Evolutionary conservation across 1,140 invertebrate species (phyloP).

Genomic region (Aphelenchoides avenae): DNA sequence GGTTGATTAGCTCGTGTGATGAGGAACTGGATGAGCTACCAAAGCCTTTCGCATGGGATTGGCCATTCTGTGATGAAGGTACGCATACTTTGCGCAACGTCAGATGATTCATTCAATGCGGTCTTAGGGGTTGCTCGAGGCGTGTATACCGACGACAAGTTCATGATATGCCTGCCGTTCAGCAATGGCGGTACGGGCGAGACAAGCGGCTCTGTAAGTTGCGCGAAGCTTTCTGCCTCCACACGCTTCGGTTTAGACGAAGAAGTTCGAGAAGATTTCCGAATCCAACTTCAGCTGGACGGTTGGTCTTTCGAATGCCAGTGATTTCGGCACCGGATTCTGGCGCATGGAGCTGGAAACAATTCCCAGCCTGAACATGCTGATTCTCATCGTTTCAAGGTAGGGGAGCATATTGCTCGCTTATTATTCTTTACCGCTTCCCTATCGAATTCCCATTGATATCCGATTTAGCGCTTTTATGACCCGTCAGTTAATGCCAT

Average conservation of each 20-base stretch:
- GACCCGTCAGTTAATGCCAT: no score
- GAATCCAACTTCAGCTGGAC: slow-evolving; percentile 51
- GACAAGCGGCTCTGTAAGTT: slow-evolving; percentile 44
- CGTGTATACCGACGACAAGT: slow-evolving; percentile 44
- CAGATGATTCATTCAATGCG: slow-evolving; percentile 1
- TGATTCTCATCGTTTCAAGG: slow-evolving; percentile 37
- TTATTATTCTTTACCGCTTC: slow-evolving; percentile 20
- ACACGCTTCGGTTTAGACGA: slow-evolving; percentile 35
- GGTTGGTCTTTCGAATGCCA: slow-evolving; percentile 41
- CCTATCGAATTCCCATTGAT: slow-evolving; percentile 3
- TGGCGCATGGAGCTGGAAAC: slow-evolving; percentile 47
- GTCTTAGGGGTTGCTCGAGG: slow-evolving; percentile 45
- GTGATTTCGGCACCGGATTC: slow-evolving; percentile 47
- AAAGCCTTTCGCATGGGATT: slow-evolving; percentile 43
- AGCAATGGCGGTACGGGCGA: slow-evolving; percentile 51
- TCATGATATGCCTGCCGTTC: slow-evolving; percentile 48
- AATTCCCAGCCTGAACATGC: slow-evolving; percentile 38
- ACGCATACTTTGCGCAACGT: slow-evolving; percentile 4
- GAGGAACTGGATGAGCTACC: no score
- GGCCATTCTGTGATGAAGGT: slow-evolving; percentile 48
- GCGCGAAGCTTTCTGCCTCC: no score
- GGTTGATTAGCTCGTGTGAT: no score
- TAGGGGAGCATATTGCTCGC: slow-evolving; percentile 10
- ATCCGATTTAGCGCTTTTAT: neutral
- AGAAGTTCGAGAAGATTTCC: slow-evolving; percentile 47